Conservation (phyloP, 2,797 vertebrate species). For the Gymnodraco acuticeps region DNA sequence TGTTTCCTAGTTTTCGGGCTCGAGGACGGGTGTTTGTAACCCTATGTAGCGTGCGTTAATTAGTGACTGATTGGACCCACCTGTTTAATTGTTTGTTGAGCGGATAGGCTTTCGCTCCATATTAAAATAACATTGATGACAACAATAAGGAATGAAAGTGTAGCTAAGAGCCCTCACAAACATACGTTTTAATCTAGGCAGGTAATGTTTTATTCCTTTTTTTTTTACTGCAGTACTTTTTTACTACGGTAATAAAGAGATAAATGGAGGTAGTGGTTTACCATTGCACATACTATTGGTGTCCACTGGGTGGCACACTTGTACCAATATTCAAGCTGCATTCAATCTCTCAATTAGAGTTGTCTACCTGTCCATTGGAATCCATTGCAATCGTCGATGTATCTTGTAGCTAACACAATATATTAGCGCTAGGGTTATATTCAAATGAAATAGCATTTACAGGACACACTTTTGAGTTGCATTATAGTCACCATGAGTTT, state of each 20-base stretch:
- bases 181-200: neutral
- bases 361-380: neutral
- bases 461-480: slow-evolving; percentile 2
- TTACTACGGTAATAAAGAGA: neutral
- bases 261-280: neutral
- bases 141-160: neutral
- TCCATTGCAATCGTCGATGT: slow-evolving; percentile 10
- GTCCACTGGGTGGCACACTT: slow-evolving; percentile 70
- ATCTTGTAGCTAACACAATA: neutral
- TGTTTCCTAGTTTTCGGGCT: neutral
- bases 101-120: no score
- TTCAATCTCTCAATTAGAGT: no score
- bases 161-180: neutral
- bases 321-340: slow-evolving; percentile 20
- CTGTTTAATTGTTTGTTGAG: slow-evolving; percentile 33
- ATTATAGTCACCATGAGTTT: neutral
- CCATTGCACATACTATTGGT: slow-evolving; percentile 7
- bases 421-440: neutral
- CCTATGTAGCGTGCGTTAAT: slow-evolving; percentile 49
- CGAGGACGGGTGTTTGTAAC: neutral
- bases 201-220: neutral
- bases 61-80: slow-evolving; percentile 54
- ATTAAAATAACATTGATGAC: neutral
- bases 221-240: neutral
- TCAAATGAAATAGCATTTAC: neutral